These are phyloP conservation scores for Epizoanthus fatuus DNA, from an alignment of 92 coral and sea anemone genomes.

Conservation along the genomic window DNA sequence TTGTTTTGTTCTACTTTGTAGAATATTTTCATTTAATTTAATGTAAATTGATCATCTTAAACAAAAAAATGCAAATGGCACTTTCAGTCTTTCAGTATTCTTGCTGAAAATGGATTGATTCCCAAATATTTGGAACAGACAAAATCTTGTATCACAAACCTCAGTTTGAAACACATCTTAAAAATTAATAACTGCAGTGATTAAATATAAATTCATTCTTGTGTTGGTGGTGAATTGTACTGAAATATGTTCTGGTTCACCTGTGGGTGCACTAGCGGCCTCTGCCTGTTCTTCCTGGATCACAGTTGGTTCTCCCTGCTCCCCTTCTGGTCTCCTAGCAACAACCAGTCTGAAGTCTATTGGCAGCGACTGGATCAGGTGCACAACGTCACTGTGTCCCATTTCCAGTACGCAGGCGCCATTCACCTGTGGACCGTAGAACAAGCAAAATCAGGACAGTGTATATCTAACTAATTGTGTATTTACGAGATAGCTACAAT, in stretches of 20 bases:
- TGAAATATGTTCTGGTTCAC: background rate
- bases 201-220: no score
- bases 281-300: conserved; percentile 49
- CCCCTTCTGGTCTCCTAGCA: conserved; percentile 85
- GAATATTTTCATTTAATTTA: no score
- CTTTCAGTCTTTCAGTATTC: no score
- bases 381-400: conserved; percentile 94
- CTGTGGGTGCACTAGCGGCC: conserved; percentile 62
- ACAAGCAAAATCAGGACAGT: conserved; percentile 40
- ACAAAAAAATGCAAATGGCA: no score
- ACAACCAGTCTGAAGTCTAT: conserved; percentile 95
- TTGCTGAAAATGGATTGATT: no score
- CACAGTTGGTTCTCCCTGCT: conserved; percentile 40
- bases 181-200: no score
- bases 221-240: background rate
- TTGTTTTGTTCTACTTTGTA: no score
- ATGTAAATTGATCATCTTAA: no score
- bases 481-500: background rate
- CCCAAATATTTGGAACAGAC: no score
- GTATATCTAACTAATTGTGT: conserved; percentile 55
- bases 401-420: conserved; percentile 91
- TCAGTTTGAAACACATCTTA: no score
- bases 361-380: conserved; percentile 94
- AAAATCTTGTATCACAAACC: no score
- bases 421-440: conserved; percentile 72